A percentile compares a stretch with the other conserved stretches of the same genome.
Evolutionary conservation across 2,113 vertebrate species (phyloP).

Genomic region (Hippocampus barbouri): DNA sequence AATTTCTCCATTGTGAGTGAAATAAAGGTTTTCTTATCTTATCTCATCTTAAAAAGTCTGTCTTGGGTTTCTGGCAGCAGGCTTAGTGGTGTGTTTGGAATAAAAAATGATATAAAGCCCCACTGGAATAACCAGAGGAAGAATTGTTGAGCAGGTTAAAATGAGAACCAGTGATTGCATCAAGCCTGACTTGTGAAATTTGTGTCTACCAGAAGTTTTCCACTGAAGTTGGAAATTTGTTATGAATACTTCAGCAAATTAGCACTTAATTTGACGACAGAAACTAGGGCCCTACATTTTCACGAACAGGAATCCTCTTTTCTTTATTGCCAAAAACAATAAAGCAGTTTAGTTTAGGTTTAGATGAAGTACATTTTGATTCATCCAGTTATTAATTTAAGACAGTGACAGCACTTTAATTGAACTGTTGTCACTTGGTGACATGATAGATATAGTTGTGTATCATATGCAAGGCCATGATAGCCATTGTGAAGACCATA

Average conservation of each 20-base stretch:
- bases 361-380: too few relatives aligned
- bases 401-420: too few relatives aligned
- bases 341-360: too few relatives aligned
- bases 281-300: background rate
- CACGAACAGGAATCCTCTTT: too few relatives aligned
- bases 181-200: conserved; percentile 20
- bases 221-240: conserved; percentile 8
- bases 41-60: conserved; percentile 6
- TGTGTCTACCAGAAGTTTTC: conserved; percentile 3
- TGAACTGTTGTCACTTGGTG: too few relatives aligned
- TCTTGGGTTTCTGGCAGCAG: conserved; percentile 31
- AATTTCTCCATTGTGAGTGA: too few relatives aligned
- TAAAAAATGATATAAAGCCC: conserved; percentile 32
- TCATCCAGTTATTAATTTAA: too few relatives aligned
- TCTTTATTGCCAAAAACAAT: too few relatives aligned
- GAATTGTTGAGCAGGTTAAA: conserved; percentile 22
- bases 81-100: conserved; percentile 23
- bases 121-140: conserved; percentile 17
- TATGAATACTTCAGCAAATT: background rate
- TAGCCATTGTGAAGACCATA: too few relatives aligned
- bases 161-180: conserved; percentile 20
- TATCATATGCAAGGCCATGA: too few relatives aligned
- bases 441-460: too few relatives aligned
- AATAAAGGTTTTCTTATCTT: too few relatives aligned
- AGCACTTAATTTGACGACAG: background rate